These are phyloP conservation scores for Plecotus auritus DNA, from an alignment of 2,113 vertebrate genomes.

Conservation along the genomic window DNA sequence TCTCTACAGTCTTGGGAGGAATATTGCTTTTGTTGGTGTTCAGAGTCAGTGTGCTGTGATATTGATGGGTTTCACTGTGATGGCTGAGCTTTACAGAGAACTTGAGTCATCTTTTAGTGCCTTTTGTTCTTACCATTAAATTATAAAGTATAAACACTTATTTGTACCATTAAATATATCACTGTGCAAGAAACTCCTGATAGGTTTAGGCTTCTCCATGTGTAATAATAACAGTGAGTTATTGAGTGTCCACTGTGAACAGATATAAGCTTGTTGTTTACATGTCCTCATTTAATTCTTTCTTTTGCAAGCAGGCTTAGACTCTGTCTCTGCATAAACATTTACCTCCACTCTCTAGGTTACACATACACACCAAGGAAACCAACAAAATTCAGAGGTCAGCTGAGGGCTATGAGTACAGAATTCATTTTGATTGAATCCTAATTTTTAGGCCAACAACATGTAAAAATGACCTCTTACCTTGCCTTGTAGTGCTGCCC, in stretches of 20 bases:
- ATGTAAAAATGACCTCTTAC: not conserved
- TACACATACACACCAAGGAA: not conserved
- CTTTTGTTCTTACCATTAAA: not conserved
- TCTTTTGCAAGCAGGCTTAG: not conserved
- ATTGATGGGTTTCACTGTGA: not conserved
- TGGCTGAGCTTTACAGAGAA: not conserved
- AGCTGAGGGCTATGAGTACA: not conserved
- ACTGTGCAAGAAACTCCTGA: not conserved
- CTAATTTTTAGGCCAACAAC: not conserved
- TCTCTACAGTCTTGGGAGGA: conserved; percentile 13
- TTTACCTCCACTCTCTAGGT: not conserved
- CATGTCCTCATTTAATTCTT: not conserved
- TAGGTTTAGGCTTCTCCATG: not conserved
- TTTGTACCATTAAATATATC: not conserved
- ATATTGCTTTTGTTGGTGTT: conserved; percentile 44
- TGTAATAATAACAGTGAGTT: not conserved
- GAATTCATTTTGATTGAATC: not conserved
- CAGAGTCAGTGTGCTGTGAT: not conserved
- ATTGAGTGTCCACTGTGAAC: not conserved
- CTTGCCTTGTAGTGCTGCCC: not conserved
- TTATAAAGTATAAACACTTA: not conserved
- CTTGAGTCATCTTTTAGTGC: not conserved
- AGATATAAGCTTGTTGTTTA: not conserved
- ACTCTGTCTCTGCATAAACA: not conserved
- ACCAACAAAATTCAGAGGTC: not conserved